Evolutionary conservation across 2,113 vertebrate genomes (phyloP).

Genomic region (Mormoops blainvillei): DNA sequence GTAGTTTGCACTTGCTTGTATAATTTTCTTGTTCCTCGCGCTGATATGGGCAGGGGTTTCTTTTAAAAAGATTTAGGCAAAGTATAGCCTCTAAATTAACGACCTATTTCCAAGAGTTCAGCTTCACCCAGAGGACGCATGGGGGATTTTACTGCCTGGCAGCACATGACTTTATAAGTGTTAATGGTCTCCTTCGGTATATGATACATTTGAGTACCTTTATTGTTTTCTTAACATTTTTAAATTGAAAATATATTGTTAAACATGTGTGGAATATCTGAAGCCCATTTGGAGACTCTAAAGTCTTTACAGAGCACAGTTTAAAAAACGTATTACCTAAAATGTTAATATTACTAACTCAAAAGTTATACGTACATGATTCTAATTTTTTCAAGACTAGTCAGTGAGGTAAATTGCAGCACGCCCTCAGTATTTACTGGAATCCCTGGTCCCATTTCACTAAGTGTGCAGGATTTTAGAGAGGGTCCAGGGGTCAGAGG

Average conservation of each 20-base stretch:
- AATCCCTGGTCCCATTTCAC: not conserved
- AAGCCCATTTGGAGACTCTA: not conserved
- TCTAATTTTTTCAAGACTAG: not conserved
- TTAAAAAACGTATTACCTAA: not conserved
- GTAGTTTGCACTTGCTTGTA: not conserved
- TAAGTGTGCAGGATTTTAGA: not conserved
- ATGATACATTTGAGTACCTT: not conserved
- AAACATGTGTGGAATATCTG: not conserved
- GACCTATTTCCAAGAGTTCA: not conserved
- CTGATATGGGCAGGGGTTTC: not conserved
- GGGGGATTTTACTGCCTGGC: not conserved
- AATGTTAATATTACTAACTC: not conserved
- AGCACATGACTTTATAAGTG: not conserved
- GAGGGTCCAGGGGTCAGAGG: not conserved
- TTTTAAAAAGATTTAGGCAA: not conserved
- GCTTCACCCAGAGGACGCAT: not conserved
- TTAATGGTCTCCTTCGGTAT: not conserved
- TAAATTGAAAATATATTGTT: not conserved
- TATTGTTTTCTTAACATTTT: not conserved
- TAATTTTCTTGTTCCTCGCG: not conserved
- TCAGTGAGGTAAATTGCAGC: not conserved
- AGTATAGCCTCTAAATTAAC: not conserved
- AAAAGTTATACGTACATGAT: not conserved
- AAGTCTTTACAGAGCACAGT: not conserved
- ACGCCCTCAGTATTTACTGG: not conserved